Evolutionary conservation across 2,113 vertebrate species (phyloP).

Genomic region (Suricata suricatta): DNA sequence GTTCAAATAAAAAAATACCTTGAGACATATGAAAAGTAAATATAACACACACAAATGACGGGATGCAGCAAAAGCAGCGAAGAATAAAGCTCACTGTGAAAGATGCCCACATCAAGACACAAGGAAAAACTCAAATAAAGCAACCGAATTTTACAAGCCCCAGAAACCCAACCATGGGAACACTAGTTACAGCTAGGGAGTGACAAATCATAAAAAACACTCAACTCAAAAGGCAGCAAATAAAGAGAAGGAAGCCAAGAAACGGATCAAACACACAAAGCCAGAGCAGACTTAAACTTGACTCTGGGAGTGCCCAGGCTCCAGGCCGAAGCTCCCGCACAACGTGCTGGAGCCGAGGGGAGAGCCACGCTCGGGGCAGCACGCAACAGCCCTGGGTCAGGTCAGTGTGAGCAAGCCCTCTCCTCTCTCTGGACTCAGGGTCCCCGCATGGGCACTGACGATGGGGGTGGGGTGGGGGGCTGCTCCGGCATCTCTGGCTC

Average conservation of each 20-base stretch:
- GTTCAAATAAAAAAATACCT: neutral
- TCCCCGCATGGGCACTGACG: neutral
- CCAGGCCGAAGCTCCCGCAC: fast-evolving
- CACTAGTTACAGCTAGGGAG: neutral
- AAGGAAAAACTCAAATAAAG: neutral
- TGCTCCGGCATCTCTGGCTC: neutral
- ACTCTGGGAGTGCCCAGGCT: fast-evolving
- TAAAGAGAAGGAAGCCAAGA: neutral
- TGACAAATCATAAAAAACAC: too few species aligned
- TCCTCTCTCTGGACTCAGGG: neutral
- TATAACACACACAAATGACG: neutral
- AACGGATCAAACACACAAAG: neutral
- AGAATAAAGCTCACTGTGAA: neutral
- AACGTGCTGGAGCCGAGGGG: fast-evolving
- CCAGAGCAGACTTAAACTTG: neutral
- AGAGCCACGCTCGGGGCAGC: fast-evolving
- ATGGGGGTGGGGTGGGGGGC: neutral
- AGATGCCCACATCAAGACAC: neutral
- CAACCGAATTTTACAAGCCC: neutral
- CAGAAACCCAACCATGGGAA: neutral
- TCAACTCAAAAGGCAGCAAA: neutral
- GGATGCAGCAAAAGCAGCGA: neutral
- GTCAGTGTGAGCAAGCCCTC: neutral
- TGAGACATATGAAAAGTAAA: neutral
- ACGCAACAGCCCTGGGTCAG: fast-evolving